Percentiles rank a stretch among this genome's conserved stretches.
phyloP scores from a whole-genome alignment of 2,888 invertebrate species.

The Abrostola tripartita region DNA sequence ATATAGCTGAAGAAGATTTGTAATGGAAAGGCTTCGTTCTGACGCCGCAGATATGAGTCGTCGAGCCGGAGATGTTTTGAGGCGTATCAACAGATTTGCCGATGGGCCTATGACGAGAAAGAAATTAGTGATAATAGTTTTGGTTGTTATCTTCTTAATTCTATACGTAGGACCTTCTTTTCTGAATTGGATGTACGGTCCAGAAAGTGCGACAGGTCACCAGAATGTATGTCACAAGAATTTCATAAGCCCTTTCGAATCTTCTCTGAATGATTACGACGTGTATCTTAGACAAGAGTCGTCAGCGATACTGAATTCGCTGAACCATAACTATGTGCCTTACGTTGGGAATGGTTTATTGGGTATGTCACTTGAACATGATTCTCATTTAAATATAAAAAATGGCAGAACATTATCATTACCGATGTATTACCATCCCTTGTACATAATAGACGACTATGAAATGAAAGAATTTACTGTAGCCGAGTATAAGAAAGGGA shows the following conservation, averaged over 20 bases:
- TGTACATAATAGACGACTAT: slow-evolving; percentile 87
- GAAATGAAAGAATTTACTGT: slow-evolving; percentile 90
- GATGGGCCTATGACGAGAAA: slow-evolving; percentile 85
- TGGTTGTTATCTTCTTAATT: slow-evolving; percentile 88
- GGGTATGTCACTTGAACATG: slow-evolving; percentile 90
- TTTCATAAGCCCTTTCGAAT: slow-evolving; percentile 89
- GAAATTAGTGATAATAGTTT: slow-evolving; percentile 82
- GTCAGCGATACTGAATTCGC: slow-evolving; percentile 80
- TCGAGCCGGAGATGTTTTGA: slow-evolving; percentile 79
- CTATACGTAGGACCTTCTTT: slow-evolving; percentile 91
- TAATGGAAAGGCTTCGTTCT: slow-evolving; percentile 79
- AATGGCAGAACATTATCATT: slow-evolving; percentile 90
- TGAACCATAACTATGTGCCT: slow-evolving; percentile 90
- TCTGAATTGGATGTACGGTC: slow-evolving; percentile 89
- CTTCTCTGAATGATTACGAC: slow-evolving; percentile 90
- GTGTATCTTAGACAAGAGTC: slow-evolving; percentile 90
- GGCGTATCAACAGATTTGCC: slow-evolving; percentile 81
- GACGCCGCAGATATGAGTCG: slow-evolving; percentile 80
- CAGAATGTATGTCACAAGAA: slow-evolving; percentile 91
- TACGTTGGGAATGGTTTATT: slow-evolving; percentile 93
- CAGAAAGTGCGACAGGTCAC: slow-evolving; percentile 79
- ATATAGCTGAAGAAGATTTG: slow-evolving; percentile 48
- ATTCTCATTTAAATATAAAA: slow-evolving; percentile 91
- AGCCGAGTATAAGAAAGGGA: slow-evolving; percentile 90
- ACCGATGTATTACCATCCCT: slow-evolving; percentile 91